Evolutionary conservation across 2,797 vertebrate species (phyloP), one percentile per base, ranked within the genome.

Genomic region (Ibycter americanus): DNA sequence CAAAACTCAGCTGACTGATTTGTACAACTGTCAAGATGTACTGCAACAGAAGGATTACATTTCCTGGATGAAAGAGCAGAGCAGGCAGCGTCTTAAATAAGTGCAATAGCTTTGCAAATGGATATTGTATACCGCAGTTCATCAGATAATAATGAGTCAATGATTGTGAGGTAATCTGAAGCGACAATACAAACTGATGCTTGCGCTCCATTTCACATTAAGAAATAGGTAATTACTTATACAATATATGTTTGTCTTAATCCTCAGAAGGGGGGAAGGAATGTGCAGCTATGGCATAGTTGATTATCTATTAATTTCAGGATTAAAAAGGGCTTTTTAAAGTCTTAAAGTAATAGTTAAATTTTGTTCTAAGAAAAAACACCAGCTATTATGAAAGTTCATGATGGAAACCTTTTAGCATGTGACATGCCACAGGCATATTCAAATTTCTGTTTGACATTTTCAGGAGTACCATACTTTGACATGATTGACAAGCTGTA

Each of bases 371-470:
- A 78, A 66, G n/a, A 85, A 83, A 32, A 62, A 52, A 5, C 0
- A 6, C 9, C 23, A 80, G 19, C 32, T 87, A 34, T 86, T 87
- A 49, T 52, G 47, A 85, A 92, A 90, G 15, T 32, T 88, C 10
- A 20, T 54, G 61, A 67, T 61, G n/a, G 71, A 83, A 91, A 74
- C 14, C 44, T 91, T 89, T 85, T 73, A 89, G 15, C 29, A 77
- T 32, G 52, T 49, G 73, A 71, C 40, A 46, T 70, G 47, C n/a
- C 44, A 80, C 25, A 83, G 56, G 63, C 49, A 59, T 66, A 73
- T 87, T 92, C 63, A 89, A 49, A 89, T 87, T 91, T 79, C 40
- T 91, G 40, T 93, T 92, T 91, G 92, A 92, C 59, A 83, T 83
- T 94, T 93, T 85, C 55, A 54, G 59, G 36, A 80, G 52, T 34